Percentiles rank a stretch among this genome's conserved stretches.
Evolutionary conservation across 2,888 invertebrate species (phyloP).

Genomic region (Cylindroiulus punctatus): DNA sequence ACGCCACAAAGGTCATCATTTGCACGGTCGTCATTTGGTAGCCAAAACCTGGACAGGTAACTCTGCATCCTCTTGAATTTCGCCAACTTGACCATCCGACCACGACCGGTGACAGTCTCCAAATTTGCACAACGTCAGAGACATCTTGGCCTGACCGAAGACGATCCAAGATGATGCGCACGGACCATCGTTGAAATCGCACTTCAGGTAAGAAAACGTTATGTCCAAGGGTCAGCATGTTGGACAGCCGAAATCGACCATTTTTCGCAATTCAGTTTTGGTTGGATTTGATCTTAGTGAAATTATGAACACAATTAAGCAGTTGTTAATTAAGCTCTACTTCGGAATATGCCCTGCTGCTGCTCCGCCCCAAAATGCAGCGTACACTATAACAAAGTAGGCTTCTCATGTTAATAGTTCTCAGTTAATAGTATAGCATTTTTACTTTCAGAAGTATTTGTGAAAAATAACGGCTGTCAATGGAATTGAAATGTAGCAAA

Average conservation of each 20-base stretch:
- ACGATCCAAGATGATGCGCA: conserved; percentile 19
- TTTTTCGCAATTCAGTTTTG: background rate
- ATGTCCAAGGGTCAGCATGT: background rate
- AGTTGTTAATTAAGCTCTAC: no score
- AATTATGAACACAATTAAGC: no score
- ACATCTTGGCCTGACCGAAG: conserved; percentile 23
- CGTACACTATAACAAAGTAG: no score
- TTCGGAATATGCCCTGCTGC: no score
- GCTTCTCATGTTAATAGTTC: no score
- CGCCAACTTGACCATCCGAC: background rate
- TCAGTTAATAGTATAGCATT: no score
- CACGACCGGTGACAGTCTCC: background rate
- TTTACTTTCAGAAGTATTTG: no score
- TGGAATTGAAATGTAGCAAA: no score
- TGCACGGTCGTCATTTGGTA: background rate
- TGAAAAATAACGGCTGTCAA: no score
- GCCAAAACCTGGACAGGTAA: background rate
- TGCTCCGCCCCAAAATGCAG: no score
- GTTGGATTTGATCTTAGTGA: background rate
- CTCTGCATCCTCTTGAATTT: background rate
- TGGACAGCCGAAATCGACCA: background rate
- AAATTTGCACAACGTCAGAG: background rate
- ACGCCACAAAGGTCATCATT: conserved; percentile 5
- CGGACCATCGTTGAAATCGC: background rate
- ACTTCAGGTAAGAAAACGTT: background rate